Conservation (phyloP, 2,888 invertebrate species). For the Automeris io region DNA sequence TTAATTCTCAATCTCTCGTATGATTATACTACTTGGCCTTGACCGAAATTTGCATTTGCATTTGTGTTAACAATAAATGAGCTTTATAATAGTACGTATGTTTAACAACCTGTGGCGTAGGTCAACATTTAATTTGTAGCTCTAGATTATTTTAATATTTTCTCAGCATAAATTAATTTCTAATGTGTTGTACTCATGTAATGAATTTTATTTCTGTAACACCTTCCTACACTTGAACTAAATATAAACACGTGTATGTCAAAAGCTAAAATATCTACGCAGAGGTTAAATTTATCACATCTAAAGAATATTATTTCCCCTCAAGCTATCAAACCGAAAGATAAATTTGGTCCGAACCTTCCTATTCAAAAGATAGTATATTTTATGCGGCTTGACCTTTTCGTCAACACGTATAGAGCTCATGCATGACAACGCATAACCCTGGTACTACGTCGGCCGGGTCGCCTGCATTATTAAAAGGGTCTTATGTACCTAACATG, state of each 20-base stretch:
- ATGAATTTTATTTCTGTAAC: too few species aligned
- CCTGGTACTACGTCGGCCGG: constrained; percentile 21
- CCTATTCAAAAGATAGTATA: constrained; percentile 19
- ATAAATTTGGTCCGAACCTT: not conserved
- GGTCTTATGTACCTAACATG: constrained; percentile 30
- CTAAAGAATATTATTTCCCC: not conserved
- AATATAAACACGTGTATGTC: not conserved
- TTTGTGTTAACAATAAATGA: too few species aligned
- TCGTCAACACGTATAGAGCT: constrained; percentile 16
- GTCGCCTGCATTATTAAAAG: constrained; percentile 52
- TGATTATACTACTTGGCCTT: too few species aligned
- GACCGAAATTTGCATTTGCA: too few species aligned
- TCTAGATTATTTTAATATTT: too few species aligned
- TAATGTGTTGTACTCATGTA: too few species aligned
- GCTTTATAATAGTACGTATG: too few species aligned
- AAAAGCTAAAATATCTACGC: not conserved
- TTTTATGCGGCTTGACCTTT: constrained; percentile 45
- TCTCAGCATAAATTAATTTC: too few species aligned
- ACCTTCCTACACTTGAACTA: not conserved
- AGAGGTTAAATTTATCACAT: not conserved
- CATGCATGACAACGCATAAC: constrained; percentile 54
- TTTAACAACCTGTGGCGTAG: too few species aligned
- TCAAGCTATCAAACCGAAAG: not conserved
- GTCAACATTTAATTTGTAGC: too few species aligned
- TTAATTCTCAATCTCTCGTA: too few species aligned